Evolutionary conservation across 1,140 invertebrate species (phyloP).

Genomic region (Euwallacea fornicatus): DNA sequence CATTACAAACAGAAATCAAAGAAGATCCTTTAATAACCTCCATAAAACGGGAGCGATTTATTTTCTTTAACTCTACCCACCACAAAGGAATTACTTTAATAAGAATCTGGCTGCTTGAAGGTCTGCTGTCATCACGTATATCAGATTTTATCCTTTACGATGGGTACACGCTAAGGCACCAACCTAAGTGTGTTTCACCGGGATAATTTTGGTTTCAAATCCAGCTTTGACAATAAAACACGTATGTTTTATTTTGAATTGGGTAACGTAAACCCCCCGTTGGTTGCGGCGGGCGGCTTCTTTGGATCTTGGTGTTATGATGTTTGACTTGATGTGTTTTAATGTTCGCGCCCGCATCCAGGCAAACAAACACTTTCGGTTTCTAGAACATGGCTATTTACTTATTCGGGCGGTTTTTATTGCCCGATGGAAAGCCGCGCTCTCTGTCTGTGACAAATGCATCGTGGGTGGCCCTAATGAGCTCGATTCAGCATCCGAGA

Average conservation of each 20-base stretch:
- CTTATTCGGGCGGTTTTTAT: constrained; percentile 3
- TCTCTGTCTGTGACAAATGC: not conserved
- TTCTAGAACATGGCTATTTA: constrained; percentile 4
- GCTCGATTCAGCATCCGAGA: too few species aligned
- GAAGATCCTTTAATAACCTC: constrained; percentile 3
- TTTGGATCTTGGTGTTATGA: constrained; percentile 1
- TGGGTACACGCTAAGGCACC: too few species aligned
- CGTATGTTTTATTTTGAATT: too few species aligned
- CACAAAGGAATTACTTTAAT: constrained; percentile 7
- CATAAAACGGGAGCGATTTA: constrained; percentile 4
- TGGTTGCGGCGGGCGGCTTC: not conserved
- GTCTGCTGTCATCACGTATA: too few species aligned
- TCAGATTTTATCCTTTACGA: too few species aligned
- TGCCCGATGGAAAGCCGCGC: not conserved
- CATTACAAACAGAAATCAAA: constrained; percentile 4
- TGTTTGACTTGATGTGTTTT: constrained; percentile 1
- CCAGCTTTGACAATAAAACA: too few species aligned
- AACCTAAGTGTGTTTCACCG: too few species aligned
- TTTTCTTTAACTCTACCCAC: constrained; percentile 1
- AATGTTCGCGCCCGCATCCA: not conserved
- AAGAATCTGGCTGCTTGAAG: not conserved
- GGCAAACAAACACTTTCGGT: constrained; percentile 4
- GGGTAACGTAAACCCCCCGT: too few species aligned
- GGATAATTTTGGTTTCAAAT: too few species aligned
- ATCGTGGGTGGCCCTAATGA: not conserved